Conservation (phyloP, 1,140 invertebrate genomes). For the Acromyrmex heyeri region DNA sequence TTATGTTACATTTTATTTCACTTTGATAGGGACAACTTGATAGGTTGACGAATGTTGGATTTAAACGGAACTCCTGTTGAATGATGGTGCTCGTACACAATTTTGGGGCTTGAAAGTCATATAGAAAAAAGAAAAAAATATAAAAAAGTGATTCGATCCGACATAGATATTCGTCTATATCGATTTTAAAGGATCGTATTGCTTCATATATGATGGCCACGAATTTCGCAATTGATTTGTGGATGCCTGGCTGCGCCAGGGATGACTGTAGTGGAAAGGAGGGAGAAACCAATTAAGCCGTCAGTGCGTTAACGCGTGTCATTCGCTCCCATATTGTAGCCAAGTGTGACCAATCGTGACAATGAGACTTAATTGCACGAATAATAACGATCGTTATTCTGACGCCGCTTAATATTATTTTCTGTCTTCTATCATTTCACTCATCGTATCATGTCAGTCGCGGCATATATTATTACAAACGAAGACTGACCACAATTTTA, state of each 20-base stretch:
- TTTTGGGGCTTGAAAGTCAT: slow-evolving; percentile 37
- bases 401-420: slow-evolving; percentile 56
- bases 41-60: slow-evolving; percentile 6
- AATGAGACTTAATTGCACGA: slow-evolving; percentile 77
- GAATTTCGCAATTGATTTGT: slow-evolving; percentile 76
- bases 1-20: background rate
- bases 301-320: slow-evolving; percentile 78
- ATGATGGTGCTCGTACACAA: slow-evolving; percentile 15
- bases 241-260: slow-evolving; percentile 57
- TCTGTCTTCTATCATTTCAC: slow-evolving; percentile 55
- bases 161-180: slow-evolving; percentile 22
- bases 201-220: slow-evolving; percentile 56
- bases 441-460: slow-evolving; percentile 21
- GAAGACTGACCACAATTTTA: slow-evolving; percentile 53
- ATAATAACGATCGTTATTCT: slow-evolving; percentile 58
- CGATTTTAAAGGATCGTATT: slow-evolving; percentile 62
- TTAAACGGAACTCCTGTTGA: background rate
- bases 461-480: slow-evolving; percentile 48
- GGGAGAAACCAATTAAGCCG: slow-evolving; percentile 76
- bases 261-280: slow-evolving; percentile 18
- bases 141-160: slow-evolving; percentile 33
- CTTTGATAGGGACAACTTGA: background rate
- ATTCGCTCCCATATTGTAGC: slow-evolving; percentile 77
- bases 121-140: slow-evolving; percentile 10
- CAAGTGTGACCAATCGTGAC: slow-evolving; percentile 76